Evolutionary conservation across 2,888 invertebrate genomes (phyloP).

Genomic region (Aphodius granarius): DNA sequence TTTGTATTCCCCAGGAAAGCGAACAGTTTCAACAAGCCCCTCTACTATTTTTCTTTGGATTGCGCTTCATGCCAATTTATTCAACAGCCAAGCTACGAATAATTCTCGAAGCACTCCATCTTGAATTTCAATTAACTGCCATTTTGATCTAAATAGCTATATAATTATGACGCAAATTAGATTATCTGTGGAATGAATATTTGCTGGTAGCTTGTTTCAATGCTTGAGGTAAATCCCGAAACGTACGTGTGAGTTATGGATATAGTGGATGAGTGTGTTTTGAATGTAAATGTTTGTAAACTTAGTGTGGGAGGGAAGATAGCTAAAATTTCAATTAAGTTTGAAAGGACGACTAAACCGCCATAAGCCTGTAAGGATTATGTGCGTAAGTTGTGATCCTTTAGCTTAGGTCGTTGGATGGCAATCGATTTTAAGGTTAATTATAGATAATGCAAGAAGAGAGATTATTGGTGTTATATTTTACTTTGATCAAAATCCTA

Average conservation of each 20-base stretch:
- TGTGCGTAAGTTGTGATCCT: not conserved
- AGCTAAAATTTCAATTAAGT: not conserved
- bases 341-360: not conserved
- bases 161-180: not conserved
- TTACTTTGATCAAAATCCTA: too few relatives aligned
- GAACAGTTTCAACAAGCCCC: not conserved
- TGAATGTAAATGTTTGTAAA: not conserved
- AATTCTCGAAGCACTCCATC: not conserved
- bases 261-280: not conserved
- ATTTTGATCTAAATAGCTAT: not conserved
- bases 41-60: not conserved
- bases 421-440: not conserved
- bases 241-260: not conserved
- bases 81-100: not conserved
- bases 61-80: not conserved
- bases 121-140: not conserved
- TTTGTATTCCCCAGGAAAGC: not conserved
- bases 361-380: not conserved
- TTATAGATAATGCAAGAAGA: not conserved
- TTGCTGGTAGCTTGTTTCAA: not conserved
- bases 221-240: not conserved
- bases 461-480: not conserved
- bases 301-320: not conserved
- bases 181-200: not conserved
- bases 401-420: not conserved